These are phyloP conservation scores for Zoanthus sociatus DNA, from an alignment of 92 coral and sea anemone species.

Conservation along the genomic window DNA sequence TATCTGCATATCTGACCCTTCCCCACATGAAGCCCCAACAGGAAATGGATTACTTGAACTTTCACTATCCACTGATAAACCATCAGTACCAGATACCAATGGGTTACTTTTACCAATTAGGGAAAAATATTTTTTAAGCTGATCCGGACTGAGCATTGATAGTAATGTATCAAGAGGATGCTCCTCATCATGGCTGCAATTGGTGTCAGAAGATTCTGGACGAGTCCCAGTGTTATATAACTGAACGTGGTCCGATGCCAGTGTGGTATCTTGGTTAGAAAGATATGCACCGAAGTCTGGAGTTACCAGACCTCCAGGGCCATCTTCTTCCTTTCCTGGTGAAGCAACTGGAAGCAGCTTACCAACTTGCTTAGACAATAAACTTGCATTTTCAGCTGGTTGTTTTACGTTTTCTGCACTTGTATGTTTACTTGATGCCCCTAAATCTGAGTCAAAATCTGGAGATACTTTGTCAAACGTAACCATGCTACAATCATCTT, in stretches of 20 bases:
- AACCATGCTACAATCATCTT: neutral
- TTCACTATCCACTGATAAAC: neutral
- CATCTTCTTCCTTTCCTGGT: constrained; percentile 18
- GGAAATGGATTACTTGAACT: neutral
- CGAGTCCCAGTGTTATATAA: neutral
- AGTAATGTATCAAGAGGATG: too few species aligned
- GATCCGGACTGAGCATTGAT: too few species aligned
- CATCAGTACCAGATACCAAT: neutral
- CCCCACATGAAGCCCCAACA: neutral
- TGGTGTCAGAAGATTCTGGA: neutral
- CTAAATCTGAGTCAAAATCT: neutral
- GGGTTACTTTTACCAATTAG: neutral
- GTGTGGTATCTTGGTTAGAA: neutral
- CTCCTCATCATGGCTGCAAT: neutral
- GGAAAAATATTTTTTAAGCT: too few species aligned
- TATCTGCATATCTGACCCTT: neutral
- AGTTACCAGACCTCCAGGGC: constrained; percentile 7
- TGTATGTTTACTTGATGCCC: neutral
- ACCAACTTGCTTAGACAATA: neutral
- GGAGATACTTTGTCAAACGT: neutral
- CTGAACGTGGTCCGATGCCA: neutral
- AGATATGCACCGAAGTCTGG: constrained; percentile 29
- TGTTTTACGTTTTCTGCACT: constrained; percentile 7
- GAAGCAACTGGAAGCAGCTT: constrained; percentile 9
- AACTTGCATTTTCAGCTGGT: constrained; percentile 22